phyloP scores from a whole-genome alignment of 2,888 invertebrate genomes.

The Acrobasis consociella region DNA sequence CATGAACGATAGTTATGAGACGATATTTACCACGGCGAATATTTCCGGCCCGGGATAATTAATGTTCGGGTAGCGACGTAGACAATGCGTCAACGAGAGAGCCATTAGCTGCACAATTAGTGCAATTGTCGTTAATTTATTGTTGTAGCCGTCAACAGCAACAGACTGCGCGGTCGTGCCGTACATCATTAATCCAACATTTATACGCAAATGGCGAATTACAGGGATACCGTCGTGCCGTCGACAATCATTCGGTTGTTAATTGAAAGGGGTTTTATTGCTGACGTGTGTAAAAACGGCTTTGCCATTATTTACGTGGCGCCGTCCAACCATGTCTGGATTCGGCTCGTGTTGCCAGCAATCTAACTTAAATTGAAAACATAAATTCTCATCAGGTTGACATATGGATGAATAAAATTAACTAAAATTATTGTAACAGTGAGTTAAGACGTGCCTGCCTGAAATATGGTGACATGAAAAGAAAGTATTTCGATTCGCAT shows the following conservation, averaged over 20 bases:
- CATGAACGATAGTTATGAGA: slow-evolving; percentile 35
- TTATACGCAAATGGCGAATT: slow-evolving; percentile 19
- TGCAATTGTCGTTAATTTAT: slow-evolving; percentile 80
- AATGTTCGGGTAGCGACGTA: slow-evolving; percentile 61
- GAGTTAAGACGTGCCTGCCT: too few species aligned
- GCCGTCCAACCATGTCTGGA: neutral
- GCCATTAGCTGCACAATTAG: slow-evolving; percentile 78
- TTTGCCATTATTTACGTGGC: slow-evolving; percentile 11
- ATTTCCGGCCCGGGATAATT: slow-evolving; percentile 61
- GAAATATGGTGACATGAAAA: too few species aligned
- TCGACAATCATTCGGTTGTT: slow-evolving; percentile 14
- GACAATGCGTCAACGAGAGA: slow-evolving; percentile 71
- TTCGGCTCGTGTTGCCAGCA: neutral
- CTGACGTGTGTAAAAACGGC: slow-evolving; percentile 13
- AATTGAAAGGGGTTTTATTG: slow-evolving; percentile 20
- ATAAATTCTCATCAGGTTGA: too few species aligned
- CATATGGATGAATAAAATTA: too few species aligned
- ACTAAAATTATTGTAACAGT: too few species aligned
- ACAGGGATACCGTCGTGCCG: neutral
- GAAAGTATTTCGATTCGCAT: too few species aligned
- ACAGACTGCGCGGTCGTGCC: slow-evolving; percentile 34
- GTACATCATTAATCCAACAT: slow-evolving; percentile 20
- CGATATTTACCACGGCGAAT: slow-evolving; percentile 62
- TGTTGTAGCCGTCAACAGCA: slow-evolving; percentile 57
- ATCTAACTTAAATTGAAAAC: neutral